These are phyloP conservation scores for Aleiodes testaceus DNA, from an alignment of 2,888 invertebrate genomes.

Conservation along the genomic window DNA sequence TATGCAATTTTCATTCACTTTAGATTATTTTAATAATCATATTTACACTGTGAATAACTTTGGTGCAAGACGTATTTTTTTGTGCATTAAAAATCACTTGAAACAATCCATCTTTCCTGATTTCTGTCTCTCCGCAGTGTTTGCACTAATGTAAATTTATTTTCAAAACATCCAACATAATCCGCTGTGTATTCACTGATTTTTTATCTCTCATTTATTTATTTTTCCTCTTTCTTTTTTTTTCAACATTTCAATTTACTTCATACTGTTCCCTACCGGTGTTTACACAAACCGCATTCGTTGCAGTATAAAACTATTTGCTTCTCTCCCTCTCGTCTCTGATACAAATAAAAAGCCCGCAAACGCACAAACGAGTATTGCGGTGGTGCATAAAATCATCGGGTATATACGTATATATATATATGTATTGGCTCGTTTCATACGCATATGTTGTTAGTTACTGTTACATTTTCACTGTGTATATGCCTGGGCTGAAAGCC, in stretches of 20 bases:
- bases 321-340: conserved; percentile 32
- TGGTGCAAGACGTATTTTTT: no score
- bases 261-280: conserved; percentile 19
- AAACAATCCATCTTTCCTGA: neutral
- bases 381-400: conserved; percentile 50
- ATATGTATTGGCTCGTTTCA: conserved; percentile 35
- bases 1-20: neutral
- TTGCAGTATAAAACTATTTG: conserved; percentile 33
- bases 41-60: no score
- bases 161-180: conserved; percentile 1
- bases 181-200: conserved; percentile 11
- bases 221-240: conserved; percentile 23
- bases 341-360: conserved; percentile 40
- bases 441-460: conserved; percentile 37
- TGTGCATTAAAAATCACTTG: no score
- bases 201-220: conserved; percentile 20
- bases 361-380: conserved; percentile 45
- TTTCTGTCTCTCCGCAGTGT: neutral
- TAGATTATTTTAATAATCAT: no score
- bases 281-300: conserved; percentile 38
- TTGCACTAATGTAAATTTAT: neutral
- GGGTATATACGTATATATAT: conserved; percentile 34
- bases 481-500: conserved; percentile 63
- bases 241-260: conserved; percentile 14
- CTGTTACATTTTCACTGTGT: conserved; percentile 45